Evolutionary conservation across 1,140 invertebrate species (phyloP).

Genomic region (Arion vulgaris): DNA sequence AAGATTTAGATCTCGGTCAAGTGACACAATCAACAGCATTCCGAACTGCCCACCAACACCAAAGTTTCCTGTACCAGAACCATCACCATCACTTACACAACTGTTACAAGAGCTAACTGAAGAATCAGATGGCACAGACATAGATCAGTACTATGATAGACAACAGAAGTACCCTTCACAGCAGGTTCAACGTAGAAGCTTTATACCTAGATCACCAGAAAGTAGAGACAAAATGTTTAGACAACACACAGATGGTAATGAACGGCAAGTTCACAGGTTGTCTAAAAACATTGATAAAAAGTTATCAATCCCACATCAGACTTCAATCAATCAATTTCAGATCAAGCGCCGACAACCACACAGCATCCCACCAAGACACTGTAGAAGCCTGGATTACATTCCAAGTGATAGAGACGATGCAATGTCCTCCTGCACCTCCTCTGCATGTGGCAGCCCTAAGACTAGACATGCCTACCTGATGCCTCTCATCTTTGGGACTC

Average conservation of each 20-base stretch:
- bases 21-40: slow-evolving; percentile 62
- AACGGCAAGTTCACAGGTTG: neutral
- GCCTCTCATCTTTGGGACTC: slow-evolving; percentile 52
- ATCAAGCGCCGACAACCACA: slow-evolving; percentile 63
- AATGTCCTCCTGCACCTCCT: slow-evolving; percentile 57
- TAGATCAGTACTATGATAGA: slow-evolving; percentile 15
- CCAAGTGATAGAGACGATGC: slow-evolving; percentile 67
- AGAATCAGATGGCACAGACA: slow-evolving; percentile 37
- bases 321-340: slow-evolving; percentile 60
- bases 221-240: neutral
- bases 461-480: slow-evolving; percentile 54
- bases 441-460: slow-evolving; percentile 65
- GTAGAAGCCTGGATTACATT: slow-evolving; percentile 70
- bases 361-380: slow-evolving; percentile 63
- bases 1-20: slow-evolving; percentile 58
- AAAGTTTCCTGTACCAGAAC: slow-evolving; percentile 59
- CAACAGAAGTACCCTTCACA: neutral
- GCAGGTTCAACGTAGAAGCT: neutral
- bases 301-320: slow-evolving; percentile 1
- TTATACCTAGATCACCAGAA: slow-evolving; percentile 19
- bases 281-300: neutral
- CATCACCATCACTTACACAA: slow-evolving; percentile 59
- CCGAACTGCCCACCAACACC: slow-evolving; percentile 62
- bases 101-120: slow-evolving; percentile 60
- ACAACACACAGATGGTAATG: neutral